These are phyloP conservation scores for Silvanus unidentatus DNA, from an alignment of 2,888 invertebrate species.

Conservation along the genomic window DNA sequence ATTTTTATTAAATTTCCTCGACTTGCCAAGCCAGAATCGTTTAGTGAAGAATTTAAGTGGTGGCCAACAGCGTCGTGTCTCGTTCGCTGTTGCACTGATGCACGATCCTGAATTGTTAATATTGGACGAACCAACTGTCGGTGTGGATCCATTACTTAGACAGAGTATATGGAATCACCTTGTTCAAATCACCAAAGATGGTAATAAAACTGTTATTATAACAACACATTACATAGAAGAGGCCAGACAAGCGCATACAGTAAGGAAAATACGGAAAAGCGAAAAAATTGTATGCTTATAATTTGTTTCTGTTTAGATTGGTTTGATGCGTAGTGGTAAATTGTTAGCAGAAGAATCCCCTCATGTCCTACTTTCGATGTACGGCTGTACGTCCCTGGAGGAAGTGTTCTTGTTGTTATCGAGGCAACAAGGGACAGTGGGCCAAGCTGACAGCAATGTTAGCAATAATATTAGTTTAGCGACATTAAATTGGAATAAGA, in stretches of 20 bases:
- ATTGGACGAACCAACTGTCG: slow-evolving; percentile 90
- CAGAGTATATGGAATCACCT: slow-evolving; percentile 84
- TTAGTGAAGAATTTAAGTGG: slow-evolving; percentile 80
- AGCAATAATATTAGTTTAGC: slow-evolving; percentile 75
- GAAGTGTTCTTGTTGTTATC: slow-evolving; percentile 90
- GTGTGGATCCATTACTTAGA: slow-evolving; percentile 82
- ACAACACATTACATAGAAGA: slow-evolving; percentile 87
- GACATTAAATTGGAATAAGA: slow-evolving; percentile 73
- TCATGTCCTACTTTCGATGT: slow-evolving; percentile 73
- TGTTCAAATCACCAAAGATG: slow-evolving; percentile 69
- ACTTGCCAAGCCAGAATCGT: slow-evolving; percentile 80
- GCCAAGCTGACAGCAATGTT: slow-evolving; percentile 54
- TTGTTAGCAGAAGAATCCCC: slow-evolving; percentile 89
- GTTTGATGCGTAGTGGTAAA: slow-evolving; percentile 87
- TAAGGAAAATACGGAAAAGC: too few species aligned
- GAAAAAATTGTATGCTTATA: too few species aligned
- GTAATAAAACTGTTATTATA: slow-evolving; percentile 74
- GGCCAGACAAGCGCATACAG: slow-evolving; percentile 74
- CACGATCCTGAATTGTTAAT: slow-evolving; percentile 87
- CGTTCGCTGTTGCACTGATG: slow-evolving; percentile 79
- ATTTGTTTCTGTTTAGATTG: slow-evolving; percentile 61
- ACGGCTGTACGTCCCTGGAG: slow-evolving; percentile 78
- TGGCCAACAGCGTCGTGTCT: slow-evolving; percentile 84
- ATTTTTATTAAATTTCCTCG: slow-evolving; percentile 84
- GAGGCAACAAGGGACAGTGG: slow-evolving; percentile 65